Evolutionary conservation across 2,113 vertebrate species (phyloP).

Genomic region (Protobothrops mucrosquamatus): DNA sequence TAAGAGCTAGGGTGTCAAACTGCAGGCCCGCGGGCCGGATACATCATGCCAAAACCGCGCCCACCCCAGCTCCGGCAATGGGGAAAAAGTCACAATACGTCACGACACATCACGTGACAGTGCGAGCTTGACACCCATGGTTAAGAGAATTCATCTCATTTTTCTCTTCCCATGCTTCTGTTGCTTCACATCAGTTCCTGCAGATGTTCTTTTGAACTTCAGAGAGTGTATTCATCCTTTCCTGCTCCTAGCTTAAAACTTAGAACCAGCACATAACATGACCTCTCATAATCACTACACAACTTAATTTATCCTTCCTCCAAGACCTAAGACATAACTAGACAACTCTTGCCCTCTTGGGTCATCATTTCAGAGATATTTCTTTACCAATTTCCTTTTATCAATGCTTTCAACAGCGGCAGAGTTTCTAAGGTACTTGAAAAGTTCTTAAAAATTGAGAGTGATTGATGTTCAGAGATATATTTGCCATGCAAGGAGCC

Average conservation of each 20-base stretch:
- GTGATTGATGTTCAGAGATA: background rate
- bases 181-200: background rate
- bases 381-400: background rate
- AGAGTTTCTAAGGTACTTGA: background rate
- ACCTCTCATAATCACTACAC: background rate
- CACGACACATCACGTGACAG: no score
- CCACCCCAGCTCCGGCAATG: no score
- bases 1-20: background rate
- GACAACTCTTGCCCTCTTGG: background rate
- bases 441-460: background rate
- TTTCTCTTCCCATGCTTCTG: no score
- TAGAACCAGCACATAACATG: background rate
- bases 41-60: no score
- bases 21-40: no score
- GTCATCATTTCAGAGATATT: background rate
- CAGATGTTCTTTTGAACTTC: background rate
- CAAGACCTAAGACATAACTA: background rate
- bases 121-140: no score
- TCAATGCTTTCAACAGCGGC: background rate
- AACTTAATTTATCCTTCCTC: background rate
- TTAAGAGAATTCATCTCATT: background rate
- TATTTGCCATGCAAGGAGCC: background rate
- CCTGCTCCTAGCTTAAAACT: background rate
- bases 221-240: background rate
- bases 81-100: no score